phyloP scores from a whole-genome alignment of 2,113 vertebrate species.

The Triplophysa tibetana region DNA sequence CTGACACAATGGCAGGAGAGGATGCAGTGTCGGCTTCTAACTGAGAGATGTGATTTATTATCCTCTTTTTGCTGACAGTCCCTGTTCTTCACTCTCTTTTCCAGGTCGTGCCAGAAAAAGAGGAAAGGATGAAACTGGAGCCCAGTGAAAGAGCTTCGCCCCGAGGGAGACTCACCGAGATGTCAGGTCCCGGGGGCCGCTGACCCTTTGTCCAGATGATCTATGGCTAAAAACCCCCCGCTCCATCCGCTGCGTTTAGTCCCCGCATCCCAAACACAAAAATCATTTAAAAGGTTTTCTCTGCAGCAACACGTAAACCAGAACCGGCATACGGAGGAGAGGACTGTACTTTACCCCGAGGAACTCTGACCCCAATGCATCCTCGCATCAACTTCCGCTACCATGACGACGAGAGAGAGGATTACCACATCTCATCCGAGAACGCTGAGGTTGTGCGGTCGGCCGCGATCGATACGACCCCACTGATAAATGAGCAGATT shows the following conservation, averaged over 20 bases:
- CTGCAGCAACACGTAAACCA: background rate
- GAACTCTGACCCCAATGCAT: conserved; percentile 4
- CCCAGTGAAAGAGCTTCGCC: conserved; percentile 58
- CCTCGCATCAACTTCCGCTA: conserved; percentile 20
- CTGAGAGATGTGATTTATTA: conserved; percentile 68
- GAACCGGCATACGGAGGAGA: background rate
- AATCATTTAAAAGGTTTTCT: background rate
- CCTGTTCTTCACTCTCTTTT: conserved; percentile 63
- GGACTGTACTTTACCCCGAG: background rate
- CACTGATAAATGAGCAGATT: conserved; percentile 70
- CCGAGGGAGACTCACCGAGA: conserved; percentile 49
- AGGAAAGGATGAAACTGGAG: conserved; percentile 65
- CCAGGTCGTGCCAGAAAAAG: conserved; percentile 63
- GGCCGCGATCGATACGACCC: conserved; percentile 72
- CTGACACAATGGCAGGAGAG: conserved; percentile 67
- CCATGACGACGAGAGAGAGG: background rate
- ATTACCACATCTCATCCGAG: conserved; percentile 64
- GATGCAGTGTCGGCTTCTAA: conserved; percentile 59
- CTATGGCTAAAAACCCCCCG: conserved; percentile 67
- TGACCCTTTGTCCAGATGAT: conserved; percentile 69
- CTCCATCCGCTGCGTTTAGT: conserved; percentile 51
- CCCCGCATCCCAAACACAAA: background rate
- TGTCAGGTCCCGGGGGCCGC: conserved; percentile 57
- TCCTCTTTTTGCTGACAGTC: conserved; percentile 73
- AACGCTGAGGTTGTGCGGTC: conserved; percentile 56